Conservation (phyloP, 2,113 vertebrate genomes). For the Meles meles region DNA sequence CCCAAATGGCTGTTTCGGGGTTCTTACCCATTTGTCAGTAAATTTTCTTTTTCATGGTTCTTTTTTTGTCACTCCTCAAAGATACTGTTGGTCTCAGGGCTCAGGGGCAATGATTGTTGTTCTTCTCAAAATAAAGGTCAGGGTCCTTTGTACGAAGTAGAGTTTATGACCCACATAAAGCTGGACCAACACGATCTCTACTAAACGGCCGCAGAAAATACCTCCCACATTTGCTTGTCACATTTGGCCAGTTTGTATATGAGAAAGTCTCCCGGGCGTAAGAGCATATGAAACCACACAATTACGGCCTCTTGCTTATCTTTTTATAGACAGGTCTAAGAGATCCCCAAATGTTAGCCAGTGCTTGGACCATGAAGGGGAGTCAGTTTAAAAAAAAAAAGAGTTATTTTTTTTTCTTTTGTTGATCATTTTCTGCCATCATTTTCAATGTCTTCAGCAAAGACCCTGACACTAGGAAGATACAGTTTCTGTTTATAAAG, state of each 20-base stretch:
- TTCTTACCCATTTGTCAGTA: not conserved
- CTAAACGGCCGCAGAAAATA: conserved; percentile 57
- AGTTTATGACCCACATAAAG: conserved; percentile 57
- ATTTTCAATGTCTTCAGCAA: conserved; percentile 14
- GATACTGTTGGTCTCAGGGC: not conserved
- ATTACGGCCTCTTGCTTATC: not conserved
- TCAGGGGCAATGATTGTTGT: not conserved
- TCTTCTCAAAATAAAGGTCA: not conserved
- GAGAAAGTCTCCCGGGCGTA: conserved; percentile 22
- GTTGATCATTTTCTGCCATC: conserved; percentile 27
- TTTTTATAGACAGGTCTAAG: conserved; percentile 40
- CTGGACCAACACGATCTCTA: conserved; percentile 53
- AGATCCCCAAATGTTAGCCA: conserved; percentile 19
- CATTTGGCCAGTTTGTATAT: not conserved
- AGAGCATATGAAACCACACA: not conserved
- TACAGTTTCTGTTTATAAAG: conserved; percentile 47
- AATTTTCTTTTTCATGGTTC: not conserved
- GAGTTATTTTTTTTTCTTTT: conserved; percentile 54
- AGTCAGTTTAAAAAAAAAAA: conserved; percentile 47
- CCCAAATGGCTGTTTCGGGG: not conserved
- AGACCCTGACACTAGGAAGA: conserved; percentile 27
- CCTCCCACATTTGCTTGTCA: conserved; percentile 29
- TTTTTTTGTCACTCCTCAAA: not conserved
- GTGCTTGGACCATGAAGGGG: conserved; percentile 7
- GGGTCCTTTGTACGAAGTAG: conserved; percentile 16